Evolutionary conservation across 1,140 invertebrate species (phyloP).

Genomic region (Lerema accius): DNA sequence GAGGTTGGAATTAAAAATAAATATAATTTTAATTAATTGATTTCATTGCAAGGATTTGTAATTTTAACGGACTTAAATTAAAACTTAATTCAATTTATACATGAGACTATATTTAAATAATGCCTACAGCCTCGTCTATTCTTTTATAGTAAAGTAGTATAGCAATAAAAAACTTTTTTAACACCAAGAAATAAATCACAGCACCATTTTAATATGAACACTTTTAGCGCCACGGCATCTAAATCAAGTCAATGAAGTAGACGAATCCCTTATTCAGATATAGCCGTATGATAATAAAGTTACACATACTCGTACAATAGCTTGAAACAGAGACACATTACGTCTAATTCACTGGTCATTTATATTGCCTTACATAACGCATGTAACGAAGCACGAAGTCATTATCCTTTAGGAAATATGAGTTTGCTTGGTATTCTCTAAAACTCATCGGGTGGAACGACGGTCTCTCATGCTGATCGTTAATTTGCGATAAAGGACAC

Average conservation of each 20-base stretch:
- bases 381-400: constrained; percentile 29
- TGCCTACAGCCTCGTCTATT: too few species aligned
- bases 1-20: too few species aligned
- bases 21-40: too few species aligned
- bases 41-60: too few species aligned
- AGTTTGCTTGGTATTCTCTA: constrained; percentile 42
- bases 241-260: not conserved
- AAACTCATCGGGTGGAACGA: constrained; percentile 47
- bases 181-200: too few species aligned
- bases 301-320: not conserved
- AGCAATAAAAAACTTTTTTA: too few species aligned
- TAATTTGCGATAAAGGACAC: constrained; percentile 65
- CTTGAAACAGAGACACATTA: constrained; percentile 12
- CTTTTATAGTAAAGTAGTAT: too few species aligned
- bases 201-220: not conserved
- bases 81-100: too few species aligned
- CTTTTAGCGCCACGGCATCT: not conserved
- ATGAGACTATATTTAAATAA: too few species aligned
- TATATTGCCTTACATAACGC: constrained; percentile 25
- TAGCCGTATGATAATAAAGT: constrained; percentile 5
- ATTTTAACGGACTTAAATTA: too few species aligned
- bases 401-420: constrained; percentile 44
- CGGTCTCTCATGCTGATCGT: constrained; percentile 49
- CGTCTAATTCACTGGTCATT: constrained; percentile 15
- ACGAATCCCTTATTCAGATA: not conserved